phyloP scores from a whole-genome alignment of 2,797 vertebrate species.

The Chiloscyllium punctatum region DNA sequence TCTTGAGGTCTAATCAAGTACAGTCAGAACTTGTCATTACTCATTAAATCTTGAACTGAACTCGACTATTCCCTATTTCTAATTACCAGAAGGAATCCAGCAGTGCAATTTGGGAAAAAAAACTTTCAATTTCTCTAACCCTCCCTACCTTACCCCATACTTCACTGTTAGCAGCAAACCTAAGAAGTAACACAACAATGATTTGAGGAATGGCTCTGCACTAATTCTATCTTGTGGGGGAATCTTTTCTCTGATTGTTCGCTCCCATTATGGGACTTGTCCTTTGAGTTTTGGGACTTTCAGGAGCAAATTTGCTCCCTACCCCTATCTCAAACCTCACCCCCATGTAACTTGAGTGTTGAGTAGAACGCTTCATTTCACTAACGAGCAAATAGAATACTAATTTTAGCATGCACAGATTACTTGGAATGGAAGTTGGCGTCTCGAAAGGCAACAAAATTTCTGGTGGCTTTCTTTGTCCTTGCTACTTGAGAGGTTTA shows the following conservation, averaged over 20 bases:
- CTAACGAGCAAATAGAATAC: not conserved
- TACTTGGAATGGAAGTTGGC: not conserved
- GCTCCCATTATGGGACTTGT: too few species aligned
- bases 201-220: too few species aligned
- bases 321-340: too few species aligned
- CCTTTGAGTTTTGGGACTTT: too few species aligned
- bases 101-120: not conserved
- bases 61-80: not conserved
- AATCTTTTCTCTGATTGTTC: too few species aligned
- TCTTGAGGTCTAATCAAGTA: not conserved
- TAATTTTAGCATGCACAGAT: too few species aligned
- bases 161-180: too few species aligned
- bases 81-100: not conserved
- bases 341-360: too few species aligned
- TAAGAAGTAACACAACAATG: too few species aligned
- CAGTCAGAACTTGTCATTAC: not conserved
- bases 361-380: not conserved
- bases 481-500: not conserved
- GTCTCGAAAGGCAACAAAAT: not conserved
- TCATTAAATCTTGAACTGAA: not conserved
- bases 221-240: too few species aligned
- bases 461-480: not conserved
- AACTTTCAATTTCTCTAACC: not conserved
- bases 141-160: not conserved
- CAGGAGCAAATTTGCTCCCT: too few species aligned